Percentiles rank a stretch among this genome's conserved stretches.
These are phyloP conservation scores for Plecotus auritus DNA, from an alignment of 2,113 vertebrate species.

Conservation along the genomic window DNA sequence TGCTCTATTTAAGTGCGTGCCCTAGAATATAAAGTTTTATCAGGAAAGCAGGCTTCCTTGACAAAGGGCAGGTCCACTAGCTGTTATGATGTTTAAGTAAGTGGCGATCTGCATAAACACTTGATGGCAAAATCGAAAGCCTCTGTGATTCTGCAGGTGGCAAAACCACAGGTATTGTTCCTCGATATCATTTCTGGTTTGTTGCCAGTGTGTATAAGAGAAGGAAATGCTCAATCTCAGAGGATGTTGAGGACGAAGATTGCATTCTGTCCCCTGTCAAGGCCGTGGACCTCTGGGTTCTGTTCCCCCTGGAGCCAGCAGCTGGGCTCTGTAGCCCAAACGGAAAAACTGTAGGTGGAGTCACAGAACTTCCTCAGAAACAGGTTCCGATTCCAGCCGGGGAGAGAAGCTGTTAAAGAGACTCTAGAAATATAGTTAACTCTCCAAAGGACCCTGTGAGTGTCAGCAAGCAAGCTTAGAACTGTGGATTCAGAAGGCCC, in stretches of 20 bases:
- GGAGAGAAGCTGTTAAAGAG: neutral
- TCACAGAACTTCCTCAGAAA: neutral
- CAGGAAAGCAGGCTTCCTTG: neutral
- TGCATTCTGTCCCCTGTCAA: neutral
- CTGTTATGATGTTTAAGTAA: neutral
- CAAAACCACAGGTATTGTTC: neutral
- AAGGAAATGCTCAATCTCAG: neutral
- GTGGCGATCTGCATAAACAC: rapidly evolving
- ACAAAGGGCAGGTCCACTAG: neutral
- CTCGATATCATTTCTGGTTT: neutral
- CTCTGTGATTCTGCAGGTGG: rapidly evolving
- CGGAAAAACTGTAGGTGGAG: neutral
- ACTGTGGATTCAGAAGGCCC: neutral
- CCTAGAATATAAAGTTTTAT: neutral
- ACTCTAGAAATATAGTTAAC: neutral
- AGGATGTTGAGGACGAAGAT: neutral
- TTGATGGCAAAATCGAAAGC: too few species aligned
- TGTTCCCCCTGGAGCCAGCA: neutral
- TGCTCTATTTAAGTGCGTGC: neutral
- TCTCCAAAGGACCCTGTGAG: neutral
- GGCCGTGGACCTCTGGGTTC: neutral
- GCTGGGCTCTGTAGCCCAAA: neutral
- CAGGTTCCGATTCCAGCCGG: neutral
- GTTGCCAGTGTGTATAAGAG: neutral
- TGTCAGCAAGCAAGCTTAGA: rapidly evolving